phyloP scores from a whole-genome alignment of 1,140 invertebrate species.

The Neotoxoptera formosana region DNA sequence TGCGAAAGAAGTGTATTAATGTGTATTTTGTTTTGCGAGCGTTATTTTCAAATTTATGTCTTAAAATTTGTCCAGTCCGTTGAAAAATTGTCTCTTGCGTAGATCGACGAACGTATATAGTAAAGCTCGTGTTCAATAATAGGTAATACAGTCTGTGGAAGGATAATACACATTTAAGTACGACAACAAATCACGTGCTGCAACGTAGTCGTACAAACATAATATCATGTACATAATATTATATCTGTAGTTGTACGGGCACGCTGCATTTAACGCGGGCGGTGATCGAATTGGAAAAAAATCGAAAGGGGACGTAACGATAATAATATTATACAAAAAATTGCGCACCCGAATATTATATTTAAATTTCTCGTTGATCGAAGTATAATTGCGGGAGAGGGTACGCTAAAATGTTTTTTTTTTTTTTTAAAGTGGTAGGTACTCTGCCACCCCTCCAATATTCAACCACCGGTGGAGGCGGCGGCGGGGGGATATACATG shows the following conservation, averaged over 20 bases:
- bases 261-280: not conserved
- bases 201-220: not conserved
- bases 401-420: too few relatives aligned
- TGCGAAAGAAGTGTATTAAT: conserved; percentile 2
- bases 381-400: too few relatives aligned
- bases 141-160: not conserved
- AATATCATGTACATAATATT: not conserved
- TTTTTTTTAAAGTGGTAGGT: too few relatives aligned
- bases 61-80: conserved; percentile 27
- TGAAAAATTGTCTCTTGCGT: conserved; percentile 42
- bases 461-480: too few relatives aligned
- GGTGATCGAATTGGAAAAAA: too few relatives aligned
- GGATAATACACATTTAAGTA: conserved; percentile 31
- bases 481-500: too few relatives aligned
- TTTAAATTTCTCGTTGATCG: too few relatives aligned
- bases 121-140: conserved; percentile 13
- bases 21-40: not conserved
- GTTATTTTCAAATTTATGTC: conserved; percentile 32
- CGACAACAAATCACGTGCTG: not conserved
- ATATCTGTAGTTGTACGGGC: not conserved
- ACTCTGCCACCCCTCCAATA: too few relatives aligned
- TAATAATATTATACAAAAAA: too few relatives aligned
- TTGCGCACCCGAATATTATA: too few relatives aligned
- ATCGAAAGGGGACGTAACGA: too few relatives aligned
- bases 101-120: conserved; percentile 19